Percentiles rank a stretch among this genome's conserved stretches.
phyloP scores from a whole-genome alignment of 2,888 invertebrate genomes.

The Acrobeloides nanus region DNA sequence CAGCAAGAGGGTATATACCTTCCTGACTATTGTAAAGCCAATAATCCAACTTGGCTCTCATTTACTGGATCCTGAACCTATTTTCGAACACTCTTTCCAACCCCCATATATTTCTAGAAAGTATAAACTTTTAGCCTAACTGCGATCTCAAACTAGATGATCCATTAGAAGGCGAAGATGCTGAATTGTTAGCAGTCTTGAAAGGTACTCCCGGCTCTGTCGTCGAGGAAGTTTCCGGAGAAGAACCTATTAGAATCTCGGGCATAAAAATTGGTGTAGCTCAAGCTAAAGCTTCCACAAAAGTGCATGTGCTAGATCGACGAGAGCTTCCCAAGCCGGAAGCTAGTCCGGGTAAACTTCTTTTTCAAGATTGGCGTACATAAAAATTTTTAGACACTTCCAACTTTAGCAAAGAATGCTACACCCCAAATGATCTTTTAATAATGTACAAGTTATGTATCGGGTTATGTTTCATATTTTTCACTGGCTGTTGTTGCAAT shows the following conservation, averaged over 20 bases:
- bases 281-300: slow-evolving; percentile 13
- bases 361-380: too few species aligned
- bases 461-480: slow-evolving; percentile 12
- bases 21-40: too few species aligned
- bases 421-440: slow-evolving; percentile 10
- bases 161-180: slow-evolving; percentile 20
- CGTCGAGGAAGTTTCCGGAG: slow-evolving; percentile 2
- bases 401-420: slow-evolving; percentile 8
- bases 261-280: not conserved
- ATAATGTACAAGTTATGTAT: slow-evolving; percentile 21
- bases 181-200: slow-evolving; percentile 18
- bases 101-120: not conserved
- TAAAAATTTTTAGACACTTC: too few species aligned
- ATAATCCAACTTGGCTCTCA: too few species aligned
- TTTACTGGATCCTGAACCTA: too few species aligned
- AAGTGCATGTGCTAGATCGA: slow-evolving; percentile 18
- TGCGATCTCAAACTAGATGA: slow-evolving; percentile 16
- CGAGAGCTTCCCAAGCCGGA: slow-evolving; percentile 14
- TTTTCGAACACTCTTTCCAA: not conserved
- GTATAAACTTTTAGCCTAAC: slow-evolving; percentile 11
- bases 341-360: too few species aligned
- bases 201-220: slow-evolving; percentile 2
- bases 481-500: slow-evolving; percentile 15
- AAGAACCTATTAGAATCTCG: slow-evolving; percentile 6
- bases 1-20: too few species aligned